Base-by-base conservation (phyloP, 2,888 invertebrate species). In the Peribatodes rhomboidaria region DNA sequence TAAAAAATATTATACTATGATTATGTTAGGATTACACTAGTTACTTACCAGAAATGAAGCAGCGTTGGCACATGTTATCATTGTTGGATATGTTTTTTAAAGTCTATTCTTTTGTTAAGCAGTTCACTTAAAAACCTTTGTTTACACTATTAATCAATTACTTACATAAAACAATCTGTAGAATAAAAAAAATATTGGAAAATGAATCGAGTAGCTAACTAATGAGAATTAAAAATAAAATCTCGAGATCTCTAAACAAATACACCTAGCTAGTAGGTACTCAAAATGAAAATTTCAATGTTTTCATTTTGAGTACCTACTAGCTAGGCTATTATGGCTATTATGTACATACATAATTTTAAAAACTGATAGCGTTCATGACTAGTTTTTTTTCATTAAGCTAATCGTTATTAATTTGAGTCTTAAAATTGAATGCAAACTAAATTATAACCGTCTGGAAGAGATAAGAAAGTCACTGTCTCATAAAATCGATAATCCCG, bases 1-100 rank as follows among this genome's bases (percentile, higher is more conserved):
- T n/a, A n/a, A n/a, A n/a, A n/a, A n/a, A n/a, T n/a, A n/a, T n/a
- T n/a, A n/a, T 27, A 6, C 27, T 27, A 27, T 27, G 27, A 27
- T 27, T n/a, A 27, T 18, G 14, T 1, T 10, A 9, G 9, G 18
- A 42, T 11, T 9, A 41, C 9, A 18, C 18, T 11, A 1, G 3
- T 4, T 20, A 81, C 90, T 87, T 82, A 92, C 92, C 90, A 87
- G 78, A 75, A 81, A 71, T 69, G 75, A 74, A 67, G 80, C 42
- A 77, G 80, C 84, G 76, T 78, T 80, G 82, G 84, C 72, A 78
- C 90, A 92, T 90, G 79, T 75, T 86, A 85, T 63, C 82, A 85
- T 84, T 74, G 84, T 85, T 86, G 85, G 42, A 72, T 78, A 71
- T 73, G 52, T 61, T 22, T 16, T 71, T 68, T 70, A 57, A 65